Conservation (phyloP, 2,797 vertebrate genomes). For the Myotis daubentonii region DNA sequence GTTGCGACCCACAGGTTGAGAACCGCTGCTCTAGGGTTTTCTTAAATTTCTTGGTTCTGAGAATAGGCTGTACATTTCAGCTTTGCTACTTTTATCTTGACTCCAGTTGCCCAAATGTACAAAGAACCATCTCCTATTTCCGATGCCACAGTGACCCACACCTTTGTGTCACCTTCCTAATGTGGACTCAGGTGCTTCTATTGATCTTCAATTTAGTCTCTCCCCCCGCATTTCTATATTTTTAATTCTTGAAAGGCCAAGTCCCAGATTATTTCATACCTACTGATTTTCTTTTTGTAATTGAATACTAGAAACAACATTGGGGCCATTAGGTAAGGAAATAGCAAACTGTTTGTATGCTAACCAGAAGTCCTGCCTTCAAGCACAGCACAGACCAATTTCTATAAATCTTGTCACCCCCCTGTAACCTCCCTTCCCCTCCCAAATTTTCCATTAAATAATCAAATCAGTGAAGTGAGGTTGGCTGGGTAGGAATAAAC, state of each 20-base stretch:
- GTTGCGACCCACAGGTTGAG: too few species aligned
- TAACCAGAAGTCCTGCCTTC: neutral
- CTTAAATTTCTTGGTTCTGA: neutral
- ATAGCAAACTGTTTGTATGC: neutral
- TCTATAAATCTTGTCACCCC: neutral
- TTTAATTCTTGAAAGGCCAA: constrained; percentile 12
- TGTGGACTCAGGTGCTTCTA: neutral
- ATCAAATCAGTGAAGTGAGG: neutral
- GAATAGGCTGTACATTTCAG: neutral
- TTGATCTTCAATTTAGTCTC: neutral
- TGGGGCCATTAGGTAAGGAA: neutral
- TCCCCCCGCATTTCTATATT: neutral
- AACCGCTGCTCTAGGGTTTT: neutral
- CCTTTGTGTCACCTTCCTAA: neutral
- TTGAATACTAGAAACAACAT: neutral
- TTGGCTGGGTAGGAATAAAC: neutral
- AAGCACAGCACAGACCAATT: neutral
- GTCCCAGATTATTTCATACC: neutral
- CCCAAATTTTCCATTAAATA: neutral
- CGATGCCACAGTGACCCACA: accelerated
- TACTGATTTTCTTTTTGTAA: constrained; percentile 16
- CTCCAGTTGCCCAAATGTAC: neutral
- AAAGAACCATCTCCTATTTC: constrained; percentile 10
- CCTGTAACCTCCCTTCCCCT: neutral
- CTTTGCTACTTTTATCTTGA: neutral